Conservation (phyloP, 2,113 vertebrate genomes). For the Apus apus region DNA sequence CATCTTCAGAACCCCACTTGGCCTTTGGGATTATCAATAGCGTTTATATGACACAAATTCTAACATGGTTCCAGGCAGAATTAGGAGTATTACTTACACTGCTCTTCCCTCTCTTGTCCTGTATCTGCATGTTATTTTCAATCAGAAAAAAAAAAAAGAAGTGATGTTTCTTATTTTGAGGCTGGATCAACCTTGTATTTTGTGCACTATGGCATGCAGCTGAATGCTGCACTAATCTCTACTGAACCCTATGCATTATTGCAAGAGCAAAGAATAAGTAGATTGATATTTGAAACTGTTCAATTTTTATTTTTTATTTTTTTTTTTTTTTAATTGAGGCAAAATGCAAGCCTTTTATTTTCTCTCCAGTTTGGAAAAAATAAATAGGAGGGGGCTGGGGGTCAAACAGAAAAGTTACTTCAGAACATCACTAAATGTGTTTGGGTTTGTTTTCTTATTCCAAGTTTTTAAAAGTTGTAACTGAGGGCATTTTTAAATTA, state of each 20-base stretch:
- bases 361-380: background rate
- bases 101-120: background rate
- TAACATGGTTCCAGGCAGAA: background rate
- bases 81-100: background rate
- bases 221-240: background rate
- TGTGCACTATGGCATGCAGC: background rate
- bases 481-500: background rate
- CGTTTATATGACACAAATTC: background rate
- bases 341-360: constrained; percentile 1
- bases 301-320: constrained; percentile 39
- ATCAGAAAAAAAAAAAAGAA: background rate
- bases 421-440: background rate
- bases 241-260: background rate
- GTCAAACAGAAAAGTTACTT: background rate
- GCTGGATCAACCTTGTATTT: background rate
- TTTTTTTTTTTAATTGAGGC: background rate
- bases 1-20: background rate
- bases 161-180: background rate
- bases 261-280: background rate
- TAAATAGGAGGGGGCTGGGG: background rate
- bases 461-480: background rate
- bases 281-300: background rate
- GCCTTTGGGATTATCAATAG: background rate
- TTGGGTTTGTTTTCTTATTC: background rate
- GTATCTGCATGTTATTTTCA: background rate